These are phyloP conservation scores for Drosophila baimaii DNA, from an alignment of 1,140 invertebrate genomes.

Conservation along the genomic window DNA sequence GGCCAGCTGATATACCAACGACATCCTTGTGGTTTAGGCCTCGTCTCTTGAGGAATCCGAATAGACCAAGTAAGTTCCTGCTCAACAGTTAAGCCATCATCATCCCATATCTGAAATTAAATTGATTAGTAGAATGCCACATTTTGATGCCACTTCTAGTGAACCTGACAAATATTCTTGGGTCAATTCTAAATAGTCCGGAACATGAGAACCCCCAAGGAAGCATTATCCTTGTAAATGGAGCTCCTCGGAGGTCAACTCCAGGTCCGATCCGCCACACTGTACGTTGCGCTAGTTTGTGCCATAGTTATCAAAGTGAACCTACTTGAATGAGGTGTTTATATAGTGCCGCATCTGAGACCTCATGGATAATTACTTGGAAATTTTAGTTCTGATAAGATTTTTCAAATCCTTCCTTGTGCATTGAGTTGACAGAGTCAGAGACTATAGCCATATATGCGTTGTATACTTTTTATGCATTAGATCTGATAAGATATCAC, in stretches of 20 bases:
- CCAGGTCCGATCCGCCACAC: neutral
- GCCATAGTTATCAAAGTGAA: neutral
- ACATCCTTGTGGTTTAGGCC: neutral
- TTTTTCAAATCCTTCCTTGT: too few relatives aligned
- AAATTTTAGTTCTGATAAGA: too few relatives aligned
- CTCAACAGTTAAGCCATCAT: neutral
- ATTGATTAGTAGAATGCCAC: too few relatives aligned
- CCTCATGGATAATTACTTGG: neutral
- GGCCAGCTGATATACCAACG: conserved; percentile 58
- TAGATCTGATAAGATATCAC: too few relatives aligned
- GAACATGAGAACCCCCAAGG: conserved; percentile 47
- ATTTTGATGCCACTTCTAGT: neutral
- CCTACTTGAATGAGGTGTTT: neutral
- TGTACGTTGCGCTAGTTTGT: neutral
- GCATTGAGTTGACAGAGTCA: too few relatives aligned
- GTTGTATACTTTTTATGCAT: too few relatives aligned
- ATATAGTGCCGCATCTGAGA: neutral
- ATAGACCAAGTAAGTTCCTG: neutral
- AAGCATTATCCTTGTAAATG: conserved; percentile 40
- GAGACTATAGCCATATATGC: too few relatives aligned
- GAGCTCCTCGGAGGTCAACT: neutral
- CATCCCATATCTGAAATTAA: neutral
- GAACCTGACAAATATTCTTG: too few relatives aligned
- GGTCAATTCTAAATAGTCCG: too few relatives aligned
- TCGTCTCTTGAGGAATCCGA: neutral